Evolutionary conservation across 2,113 vertebrate species (phyloP).

Genomic region (Rhineura floridana): DNA sequence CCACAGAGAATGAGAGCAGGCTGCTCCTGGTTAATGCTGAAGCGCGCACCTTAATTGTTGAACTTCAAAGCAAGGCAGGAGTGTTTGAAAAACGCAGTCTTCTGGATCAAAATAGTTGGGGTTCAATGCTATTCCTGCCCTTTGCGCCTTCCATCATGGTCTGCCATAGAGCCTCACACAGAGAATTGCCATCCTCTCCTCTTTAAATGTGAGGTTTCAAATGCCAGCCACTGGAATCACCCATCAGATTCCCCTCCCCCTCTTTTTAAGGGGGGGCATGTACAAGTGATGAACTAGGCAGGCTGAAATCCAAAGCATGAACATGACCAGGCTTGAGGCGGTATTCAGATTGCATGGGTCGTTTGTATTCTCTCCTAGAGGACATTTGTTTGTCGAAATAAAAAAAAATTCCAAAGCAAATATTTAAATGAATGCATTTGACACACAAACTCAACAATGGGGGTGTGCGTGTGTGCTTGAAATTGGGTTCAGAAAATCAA

Average conservation of each 20-base stretch:
- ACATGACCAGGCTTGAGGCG: background rate
- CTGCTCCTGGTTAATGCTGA: fast-evolving
- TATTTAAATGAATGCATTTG: no score
- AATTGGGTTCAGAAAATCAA: background rate
- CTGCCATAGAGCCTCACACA: fast-evolving
- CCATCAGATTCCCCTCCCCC: background rate
- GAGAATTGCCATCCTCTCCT: background rate
- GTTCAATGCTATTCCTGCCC: background rate
- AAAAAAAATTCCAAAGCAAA: no score
- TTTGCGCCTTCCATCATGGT: fast-evolving
- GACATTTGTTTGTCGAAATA: no score
- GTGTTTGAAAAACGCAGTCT: background rate
- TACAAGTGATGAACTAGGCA: background rate
- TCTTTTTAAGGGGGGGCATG: background rate
- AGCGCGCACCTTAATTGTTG: background rate
- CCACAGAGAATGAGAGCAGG: background rate
- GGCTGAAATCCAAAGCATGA: background rate
- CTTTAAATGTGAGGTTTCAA: background rate
- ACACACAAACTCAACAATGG: no score
- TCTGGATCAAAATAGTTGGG: constrained; percentile 9
- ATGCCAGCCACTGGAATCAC: background rate
- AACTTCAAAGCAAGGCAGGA: constrained; percentile 18
- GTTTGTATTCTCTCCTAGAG: background rate
- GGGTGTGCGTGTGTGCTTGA: no score
- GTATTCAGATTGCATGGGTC: background rate